These are phyloP conservation scores for Lagorchestes hirsutus DNA, from an alignment of 2,797 vertebrate genomes.

Conservation along the genomic window DNA sequence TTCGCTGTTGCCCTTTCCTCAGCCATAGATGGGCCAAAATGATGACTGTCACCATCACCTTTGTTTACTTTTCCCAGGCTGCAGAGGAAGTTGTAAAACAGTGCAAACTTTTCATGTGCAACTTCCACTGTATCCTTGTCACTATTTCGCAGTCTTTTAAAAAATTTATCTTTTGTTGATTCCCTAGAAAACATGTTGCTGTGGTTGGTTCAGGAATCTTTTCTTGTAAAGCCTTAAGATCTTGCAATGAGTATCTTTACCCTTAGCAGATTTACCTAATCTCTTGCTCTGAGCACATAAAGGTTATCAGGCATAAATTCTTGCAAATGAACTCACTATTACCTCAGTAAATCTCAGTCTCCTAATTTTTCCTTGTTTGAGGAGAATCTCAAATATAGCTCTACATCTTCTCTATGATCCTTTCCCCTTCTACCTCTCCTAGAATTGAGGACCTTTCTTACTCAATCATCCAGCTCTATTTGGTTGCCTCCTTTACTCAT, in stretches of 20 bases:
- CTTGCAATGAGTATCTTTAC: not conserved
- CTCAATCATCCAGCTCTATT: not conserved
- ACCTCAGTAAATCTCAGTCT: not conserved
- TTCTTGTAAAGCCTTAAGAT: not conserved
- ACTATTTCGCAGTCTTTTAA: not conserved
- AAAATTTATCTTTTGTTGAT: not conserved
- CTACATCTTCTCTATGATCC: not conserved
- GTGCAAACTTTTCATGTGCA: not conserved
- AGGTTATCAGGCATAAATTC: not conserved
- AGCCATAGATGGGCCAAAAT: not conserved
- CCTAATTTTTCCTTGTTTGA: not conserved
- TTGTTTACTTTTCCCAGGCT: not conserved
- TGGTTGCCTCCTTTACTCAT: not conserved
- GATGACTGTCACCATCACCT: not conserved
- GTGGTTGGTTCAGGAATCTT: not conserved
- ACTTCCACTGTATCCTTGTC: not conserved
- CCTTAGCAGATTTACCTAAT: not conserved
- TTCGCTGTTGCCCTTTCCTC: not conserved
- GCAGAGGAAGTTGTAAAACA: not conserved
- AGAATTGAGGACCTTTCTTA: not conserved
- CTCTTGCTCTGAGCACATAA: not conserved
- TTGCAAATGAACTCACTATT: not conserved
- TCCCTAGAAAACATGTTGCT: not conserved
- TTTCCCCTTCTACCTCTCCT: not conserved
- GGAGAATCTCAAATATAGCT: not conserved